These are phyloP conservation scores for Isurus oxyrinchus DNA, from an alignment of 2,113 vertebrate genomes.

Conservation along the genomic window DNA sequence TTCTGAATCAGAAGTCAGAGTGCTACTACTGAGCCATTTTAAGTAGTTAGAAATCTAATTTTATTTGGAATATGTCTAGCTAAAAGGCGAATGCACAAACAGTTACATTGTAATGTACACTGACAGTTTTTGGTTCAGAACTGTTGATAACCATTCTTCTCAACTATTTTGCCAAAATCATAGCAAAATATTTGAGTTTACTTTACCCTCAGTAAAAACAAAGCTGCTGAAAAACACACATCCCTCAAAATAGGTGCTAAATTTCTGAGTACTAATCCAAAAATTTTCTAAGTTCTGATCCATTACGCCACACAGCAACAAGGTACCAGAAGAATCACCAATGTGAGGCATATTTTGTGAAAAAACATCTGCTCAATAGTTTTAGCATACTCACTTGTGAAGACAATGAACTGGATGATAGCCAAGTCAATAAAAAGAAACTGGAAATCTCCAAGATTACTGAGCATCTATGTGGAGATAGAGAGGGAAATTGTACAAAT, in stretches of 20 bases:
- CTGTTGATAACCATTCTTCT: neutral
- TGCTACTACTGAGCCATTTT: neutral
- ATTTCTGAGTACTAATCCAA: neutral
- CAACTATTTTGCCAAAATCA: neutral
- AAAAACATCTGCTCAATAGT: neutral
- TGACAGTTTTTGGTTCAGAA: neutral
- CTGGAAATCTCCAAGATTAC: slow-evolving; percentile 94
- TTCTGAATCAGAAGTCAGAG: neutral
- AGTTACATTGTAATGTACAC: neutral
- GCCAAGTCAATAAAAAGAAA: slow-evolving; percentile 97
- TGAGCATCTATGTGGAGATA: slow-evolving; percentile 65
- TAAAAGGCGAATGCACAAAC: neutral
- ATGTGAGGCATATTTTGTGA: neutral
- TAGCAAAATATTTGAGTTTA: neutral
- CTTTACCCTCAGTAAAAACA: neutral
- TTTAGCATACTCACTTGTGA: slow-evolving; percentile 81
- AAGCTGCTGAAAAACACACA: neutral
- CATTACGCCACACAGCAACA: neutral
- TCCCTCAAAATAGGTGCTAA: neutral
- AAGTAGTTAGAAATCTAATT: neutral
- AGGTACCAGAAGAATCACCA: neutral
- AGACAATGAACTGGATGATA: slow-evolving; percentile 90
- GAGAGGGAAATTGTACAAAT: neutral
- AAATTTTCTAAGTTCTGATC: neutral
- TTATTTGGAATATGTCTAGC: neutral